These are phyloP conservation scores for Lamellibrachia columna DNA, from an alignment of 2,888 invertebrate genomes.

Conservation along the genomic window DNA sequence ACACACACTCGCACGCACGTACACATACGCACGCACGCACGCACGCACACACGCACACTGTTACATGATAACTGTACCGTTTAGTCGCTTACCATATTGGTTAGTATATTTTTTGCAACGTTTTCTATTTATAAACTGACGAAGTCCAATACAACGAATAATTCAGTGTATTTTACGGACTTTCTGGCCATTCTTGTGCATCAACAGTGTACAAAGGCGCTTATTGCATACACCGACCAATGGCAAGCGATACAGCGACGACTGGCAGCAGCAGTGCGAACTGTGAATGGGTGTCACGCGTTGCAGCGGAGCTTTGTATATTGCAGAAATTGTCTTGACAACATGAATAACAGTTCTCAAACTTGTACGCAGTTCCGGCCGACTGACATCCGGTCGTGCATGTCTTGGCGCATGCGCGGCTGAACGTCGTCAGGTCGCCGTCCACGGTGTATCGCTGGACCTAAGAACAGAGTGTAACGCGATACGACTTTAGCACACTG, in stretches of 20 bases:
- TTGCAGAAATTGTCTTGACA: slow-evolving; percentile 31
- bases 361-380: slow-evolving; percentile 28
- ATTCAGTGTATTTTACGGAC: background rate
- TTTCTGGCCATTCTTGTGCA: background rate
- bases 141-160: background rate
- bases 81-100: background rate
- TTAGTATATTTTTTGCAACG: background rate
- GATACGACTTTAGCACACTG: background rate
- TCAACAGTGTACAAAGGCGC: background rate
- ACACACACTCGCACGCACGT: no score
- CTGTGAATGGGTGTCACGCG: background rate
- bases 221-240: background rate
- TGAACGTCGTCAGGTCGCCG: slow-evolving; percentile 28
- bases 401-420: slow-evolving; percentile 26
- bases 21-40: background rate
- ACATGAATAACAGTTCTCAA: slow-evolving; percentile 25
- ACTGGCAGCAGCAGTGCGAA: background rate
- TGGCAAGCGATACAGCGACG: background rate
- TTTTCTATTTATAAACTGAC: background rate
- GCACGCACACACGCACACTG: background rate
- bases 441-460: slow-evolving; percentile 21
- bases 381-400: slow-evolving; percentile 26
- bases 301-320: background rate
- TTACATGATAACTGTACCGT: background rate
- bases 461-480: slow-evolving; percentile 17